phyloP scores from a whole-genome alignment of 1,140 invertebrate genomes.

The Heliothis subflexa region DNA sequence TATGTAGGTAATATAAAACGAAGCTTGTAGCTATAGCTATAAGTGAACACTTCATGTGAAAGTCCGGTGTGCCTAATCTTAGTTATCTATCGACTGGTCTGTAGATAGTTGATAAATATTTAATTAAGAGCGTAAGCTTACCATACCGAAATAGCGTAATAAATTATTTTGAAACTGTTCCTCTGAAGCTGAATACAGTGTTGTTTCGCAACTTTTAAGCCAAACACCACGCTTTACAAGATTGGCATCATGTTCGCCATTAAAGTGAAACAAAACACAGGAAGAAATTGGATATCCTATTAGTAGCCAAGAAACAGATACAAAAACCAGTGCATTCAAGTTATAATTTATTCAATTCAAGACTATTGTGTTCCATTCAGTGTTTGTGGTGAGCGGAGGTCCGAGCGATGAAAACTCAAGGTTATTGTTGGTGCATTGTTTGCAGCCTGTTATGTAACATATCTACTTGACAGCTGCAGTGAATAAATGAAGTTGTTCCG shows the following conservation, averaged over 20 bases:
- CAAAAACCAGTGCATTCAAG: constrained; percentile 4
- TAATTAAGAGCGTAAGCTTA: too few relatives aligned
- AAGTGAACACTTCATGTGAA: too few relatives aligned
- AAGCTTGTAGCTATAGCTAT: too few relatives aligned
- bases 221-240: background rate
- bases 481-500: constrained; percentile 7
- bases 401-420: constrained; percentile 30
- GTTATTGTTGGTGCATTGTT: constrained; percentile 40
- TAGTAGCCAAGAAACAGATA: background rate
- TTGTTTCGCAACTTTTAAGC: background rate
- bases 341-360: constrained; percentile 33
- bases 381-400: constrained; percentile 21
- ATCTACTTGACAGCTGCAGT: constrained; percentile 31
- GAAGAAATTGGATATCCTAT: background rate
- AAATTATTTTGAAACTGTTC: too few relatives aligned
- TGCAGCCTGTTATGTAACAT: constrained; percentile 16
- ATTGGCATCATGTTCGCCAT: background rate
- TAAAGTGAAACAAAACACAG: background rate
- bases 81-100: too few relatives aligned
- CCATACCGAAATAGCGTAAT: too few relatives aligned
- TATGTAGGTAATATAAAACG: too few relatives aligned
- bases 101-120: too few relatives aligned
- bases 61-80: too few relatives aligned
- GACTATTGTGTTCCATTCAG: constrained; percentile 21
- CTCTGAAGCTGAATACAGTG: too few relatives aligned